Conservation (phyloP, 2,797 vertebrate species). For the Australoheros facetus region DNA sequence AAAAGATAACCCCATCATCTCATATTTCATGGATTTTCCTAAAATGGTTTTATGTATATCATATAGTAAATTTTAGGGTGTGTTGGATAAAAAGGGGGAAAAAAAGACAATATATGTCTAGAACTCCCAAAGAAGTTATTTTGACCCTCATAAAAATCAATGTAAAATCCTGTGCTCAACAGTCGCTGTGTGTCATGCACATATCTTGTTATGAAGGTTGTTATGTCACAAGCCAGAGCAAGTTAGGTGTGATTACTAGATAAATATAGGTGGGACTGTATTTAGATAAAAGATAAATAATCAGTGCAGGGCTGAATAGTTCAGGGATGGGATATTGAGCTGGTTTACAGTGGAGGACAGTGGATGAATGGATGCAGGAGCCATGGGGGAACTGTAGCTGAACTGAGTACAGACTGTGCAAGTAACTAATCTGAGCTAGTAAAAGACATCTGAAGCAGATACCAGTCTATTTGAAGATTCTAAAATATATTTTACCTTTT, state of each 20-base stretch:
- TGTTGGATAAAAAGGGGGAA: not conserved
- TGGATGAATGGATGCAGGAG: not conserved
- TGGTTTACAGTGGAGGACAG: not conserved
- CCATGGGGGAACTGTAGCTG: not conserved
- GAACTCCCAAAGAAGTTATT: not conserved
- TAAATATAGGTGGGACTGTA: not conserved
- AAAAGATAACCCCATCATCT: not conserved
- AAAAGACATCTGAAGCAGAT: too few species aligned
- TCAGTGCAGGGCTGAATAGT: not conserved
- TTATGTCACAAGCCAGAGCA: not conserved
- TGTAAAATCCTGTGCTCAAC: not conserved
- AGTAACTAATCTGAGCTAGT: too few species aligned
- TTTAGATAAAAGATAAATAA: slow-evolving; percentile 1
- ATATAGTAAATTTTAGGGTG: not conserved
- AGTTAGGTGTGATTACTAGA: not conserved
- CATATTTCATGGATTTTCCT: not conserved
- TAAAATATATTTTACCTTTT: too few species aligned
- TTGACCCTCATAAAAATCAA: not conserved
- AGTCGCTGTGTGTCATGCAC: not conserved
- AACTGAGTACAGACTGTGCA: not conserved
- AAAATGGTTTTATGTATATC: not conserved
- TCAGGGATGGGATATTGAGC: not conserved
- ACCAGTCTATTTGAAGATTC: too few species aligned
- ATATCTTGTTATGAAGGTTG: not conserved
- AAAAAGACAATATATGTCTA: not conserved